Percentiles rank a stretch among this genome's conserved stretches.
Conservation (phyloP, 1,140 invertebrate genomes). For the Drosophila elegans region DNA sequence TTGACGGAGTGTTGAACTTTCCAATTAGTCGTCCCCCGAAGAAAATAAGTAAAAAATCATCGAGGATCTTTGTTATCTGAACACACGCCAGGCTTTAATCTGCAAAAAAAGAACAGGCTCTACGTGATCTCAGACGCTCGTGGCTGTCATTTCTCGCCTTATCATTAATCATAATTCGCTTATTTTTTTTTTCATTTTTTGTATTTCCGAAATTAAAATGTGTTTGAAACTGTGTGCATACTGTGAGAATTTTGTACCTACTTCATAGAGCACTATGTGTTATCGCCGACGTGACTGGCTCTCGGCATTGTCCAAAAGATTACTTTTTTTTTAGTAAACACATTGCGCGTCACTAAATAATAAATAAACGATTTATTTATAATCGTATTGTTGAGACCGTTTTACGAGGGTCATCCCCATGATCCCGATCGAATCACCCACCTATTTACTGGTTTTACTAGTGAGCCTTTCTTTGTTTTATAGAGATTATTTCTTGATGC, state of each 20-base stretch:
- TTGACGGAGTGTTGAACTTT: conserved; percentile 36
- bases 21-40: conserved; percentile 9
- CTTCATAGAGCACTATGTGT: conserved; percentile 11
- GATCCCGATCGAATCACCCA: conserved; percentile 46
- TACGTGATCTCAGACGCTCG: conserved; percentile 63
- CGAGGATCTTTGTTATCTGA: conserved; percentile 23
- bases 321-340: conserved; percentile 41
- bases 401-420: conserved; percentile 45
- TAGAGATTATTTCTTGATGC: conserved; percentile 12
- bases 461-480: conserved; percentile 37
- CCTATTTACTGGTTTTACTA: conserved; percentile 41
- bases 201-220: conserved; percentile 16
- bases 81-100: conserved; percentile 49
- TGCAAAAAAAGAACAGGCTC: conserved; percentile 11
- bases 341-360: conserved; percentile 54
- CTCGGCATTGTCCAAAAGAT: conserved; percentile 33
- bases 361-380: conserved; percentile 23
- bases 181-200: conserved; percentile 30
- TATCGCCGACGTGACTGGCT: conserved; percentile 34
- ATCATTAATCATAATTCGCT: conserved; percentile 28
- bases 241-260: conserved; percentile 35
- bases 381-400: conserved; percentile 44
- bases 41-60: conserved; percentile 18
- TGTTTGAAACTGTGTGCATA: conserved; percentile 39
- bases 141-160: conserved; percentile 42